Percentiles rank a stretch among this genome's conserved stretches.
These are phyloP conservation scores for Allacma fusca DNA, from an alignment of 2,888 invertebrate species.

Conservation along the genomic window DNA sequence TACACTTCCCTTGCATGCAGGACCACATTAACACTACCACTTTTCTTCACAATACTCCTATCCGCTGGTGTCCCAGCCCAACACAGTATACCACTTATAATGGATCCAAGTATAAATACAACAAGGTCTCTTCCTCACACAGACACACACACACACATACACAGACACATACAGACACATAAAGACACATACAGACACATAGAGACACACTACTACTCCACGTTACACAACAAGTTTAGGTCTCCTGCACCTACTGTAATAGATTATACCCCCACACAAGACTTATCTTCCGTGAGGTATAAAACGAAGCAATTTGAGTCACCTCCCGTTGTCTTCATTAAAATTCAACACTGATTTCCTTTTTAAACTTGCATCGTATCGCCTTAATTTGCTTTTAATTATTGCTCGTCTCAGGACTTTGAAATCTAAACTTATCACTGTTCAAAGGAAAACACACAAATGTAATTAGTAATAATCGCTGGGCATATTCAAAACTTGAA, in stretches of 20 bases:
- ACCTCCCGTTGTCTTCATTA: conserved; percentile 16
- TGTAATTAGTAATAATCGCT: conserved; percentile 1
- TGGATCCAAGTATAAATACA: too few species aligned
- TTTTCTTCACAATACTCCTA: too few species aligned
- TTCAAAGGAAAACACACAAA: conserved; percentile 10
- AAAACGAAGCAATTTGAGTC: neutral
- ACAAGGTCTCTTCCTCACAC: too few species aligned
- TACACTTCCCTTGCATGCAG: neutral
- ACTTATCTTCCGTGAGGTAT: conserved; percentile 9
- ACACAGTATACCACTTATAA: too few species aligned
- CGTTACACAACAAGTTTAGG: neutral
- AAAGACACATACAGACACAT: neutral
- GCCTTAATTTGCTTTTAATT: conserved; percentile 16
- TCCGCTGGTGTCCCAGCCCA: too few species aligned
- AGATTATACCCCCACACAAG: conserved; percentile 16
- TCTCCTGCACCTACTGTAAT: neutral
- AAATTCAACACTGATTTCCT: conserved; percentile 16
- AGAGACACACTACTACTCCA: neutral
- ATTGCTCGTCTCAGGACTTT: neutral
- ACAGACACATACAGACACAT: too few species aligned
- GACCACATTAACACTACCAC: too few species aligned
- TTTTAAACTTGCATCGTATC: conserved; percentile 2
- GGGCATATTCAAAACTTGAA: neutral
- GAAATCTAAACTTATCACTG: conserved; percentile 3
- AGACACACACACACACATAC: too few species aligned